Evolutionary conservation across 2,113 vertebrate species (phyloP).

Genomic region (Alouatta palliata): DNA sequence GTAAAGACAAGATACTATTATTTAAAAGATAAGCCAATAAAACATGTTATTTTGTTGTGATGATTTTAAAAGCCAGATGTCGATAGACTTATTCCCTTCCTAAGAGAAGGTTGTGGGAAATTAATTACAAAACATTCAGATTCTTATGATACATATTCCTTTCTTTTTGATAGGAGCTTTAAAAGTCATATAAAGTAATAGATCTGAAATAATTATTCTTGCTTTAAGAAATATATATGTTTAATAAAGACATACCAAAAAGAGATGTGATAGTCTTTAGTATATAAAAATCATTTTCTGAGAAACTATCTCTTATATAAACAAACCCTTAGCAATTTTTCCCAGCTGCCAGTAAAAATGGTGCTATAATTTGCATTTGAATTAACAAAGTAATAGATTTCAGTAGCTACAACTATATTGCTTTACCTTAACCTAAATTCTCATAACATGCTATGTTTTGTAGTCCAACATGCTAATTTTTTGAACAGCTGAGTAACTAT

Average conservation of each 20-base stretch:
- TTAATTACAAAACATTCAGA: constrained; percentile 13
- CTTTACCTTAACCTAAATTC: constrained; percentile 24
- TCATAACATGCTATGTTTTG: neutral
- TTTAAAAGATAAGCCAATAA: constrained; percentile 70
- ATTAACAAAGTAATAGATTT: neutral
- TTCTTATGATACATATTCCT: constrained; percentile 49
- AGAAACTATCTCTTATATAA: neutral
- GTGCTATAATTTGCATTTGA: neutral
- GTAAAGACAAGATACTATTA: constrained; percentile 50
- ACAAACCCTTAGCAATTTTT: neutral
- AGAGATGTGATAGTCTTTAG: neutral
- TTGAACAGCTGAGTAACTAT: constrained; percentile 38
- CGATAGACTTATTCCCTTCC: constrained; percentile 23
- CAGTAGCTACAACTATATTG: neutral
- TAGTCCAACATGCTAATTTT: neutral
- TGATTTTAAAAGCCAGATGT: constrained; percentile 69
- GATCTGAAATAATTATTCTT: neutral
- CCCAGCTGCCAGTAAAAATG: neutral
- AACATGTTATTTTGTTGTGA: constrained; percentile 56
- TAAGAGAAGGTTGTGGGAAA: constrained; percentile 47
- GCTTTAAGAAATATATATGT: neutral
- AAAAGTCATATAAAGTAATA: constrained; percentile 12
- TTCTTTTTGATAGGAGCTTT: constrained; percentile 25
- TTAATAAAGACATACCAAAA: neutral
- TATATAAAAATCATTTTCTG: neutral